Percentiles rank a stretch among this genome's conserved stretches.
Evolutionary conservation across 1,140 invertebrate genomes (phyloP).

Genomic region (Aphidius gifuensis): DNA sequence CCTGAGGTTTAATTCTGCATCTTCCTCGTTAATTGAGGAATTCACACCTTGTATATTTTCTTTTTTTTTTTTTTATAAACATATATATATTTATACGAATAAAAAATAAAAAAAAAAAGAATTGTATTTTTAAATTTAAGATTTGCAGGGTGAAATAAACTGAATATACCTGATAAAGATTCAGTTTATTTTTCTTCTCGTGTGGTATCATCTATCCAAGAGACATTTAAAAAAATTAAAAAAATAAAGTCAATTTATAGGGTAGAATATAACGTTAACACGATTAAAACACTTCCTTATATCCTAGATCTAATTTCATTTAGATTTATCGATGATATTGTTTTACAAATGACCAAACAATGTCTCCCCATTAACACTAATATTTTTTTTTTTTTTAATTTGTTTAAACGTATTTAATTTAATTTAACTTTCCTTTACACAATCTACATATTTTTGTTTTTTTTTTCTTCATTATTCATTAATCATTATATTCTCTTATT

Average conservation of each 20-base stretch:
- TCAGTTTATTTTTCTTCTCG: not conserved
- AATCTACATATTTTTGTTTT: not conserved
- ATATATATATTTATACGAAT: not conserved
- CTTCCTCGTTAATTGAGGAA: constrained; percentile 23
- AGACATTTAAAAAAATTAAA: constrained; percentile 7
- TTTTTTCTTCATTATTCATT: not conserved
- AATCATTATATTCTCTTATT: no score
- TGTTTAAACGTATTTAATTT: constrained; percentile 21
- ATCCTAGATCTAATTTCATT: constrained; percentile 39
- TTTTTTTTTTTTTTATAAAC: no score
- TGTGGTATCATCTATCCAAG: constrained; percentile 10
- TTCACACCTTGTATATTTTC: constrained; percentile 15
- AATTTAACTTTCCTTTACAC: not conserved
- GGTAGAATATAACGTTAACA: constrained; percentile 3
- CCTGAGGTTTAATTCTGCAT: constrained; percentile 4
- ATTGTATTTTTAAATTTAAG: no score
- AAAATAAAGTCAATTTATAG: constrained; percentile 8
- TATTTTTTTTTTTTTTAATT: constrained; percentile 15
- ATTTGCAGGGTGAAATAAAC: no score
- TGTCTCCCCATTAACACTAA: not conserved
- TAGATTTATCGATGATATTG: constrained; percentile 31
- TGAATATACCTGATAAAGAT: not conserved
- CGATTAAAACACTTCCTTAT: constrained; percentile 30
- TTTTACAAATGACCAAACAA: constrained; percentile 32
- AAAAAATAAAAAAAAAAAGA: not conserved